These are phyloP conservation scores for Andrena camellia DNA, from an alignment of 2,888 invertebrate species.

Conservation along the genomic window DNA sequence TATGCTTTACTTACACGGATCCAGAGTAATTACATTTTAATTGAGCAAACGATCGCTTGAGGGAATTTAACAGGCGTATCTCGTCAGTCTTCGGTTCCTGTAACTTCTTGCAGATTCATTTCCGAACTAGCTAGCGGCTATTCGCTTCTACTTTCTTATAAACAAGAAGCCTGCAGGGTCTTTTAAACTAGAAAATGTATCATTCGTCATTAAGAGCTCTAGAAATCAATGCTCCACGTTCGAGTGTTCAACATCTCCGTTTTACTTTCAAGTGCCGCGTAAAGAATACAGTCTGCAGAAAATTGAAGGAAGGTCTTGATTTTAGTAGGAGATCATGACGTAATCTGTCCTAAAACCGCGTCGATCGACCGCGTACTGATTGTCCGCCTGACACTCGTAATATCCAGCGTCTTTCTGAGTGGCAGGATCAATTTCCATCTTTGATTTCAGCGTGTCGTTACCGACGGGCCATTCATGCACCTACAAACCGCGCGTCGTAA, in stretches of 20 bases:
- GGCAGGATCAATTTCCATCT: constrained; percentile 91
- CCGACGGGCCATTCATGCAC: constrained; percentile 90
- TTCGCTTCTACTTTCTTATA: not conserved
- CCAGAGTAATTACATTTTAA: constrained; percentile 4
- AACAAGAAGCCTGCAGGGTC: not conserved
- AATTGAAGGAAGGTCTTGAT: not conserved
- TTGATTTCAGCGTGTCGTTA: constrained; percentile 89
- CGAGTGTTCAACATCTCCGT: not conserved
- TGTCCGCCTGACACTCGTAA: constrained; percentile 91
- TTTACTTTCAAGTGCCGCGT: too few relatives aligned
- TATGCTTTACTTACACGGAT: not conserved
- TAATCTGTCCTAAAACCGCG: constrained; percentile 89
- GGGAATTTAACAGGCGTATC: not conserved
- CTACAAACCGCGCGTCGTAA: constrained; percentile 71
- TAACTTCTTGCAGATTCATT: not conserved
- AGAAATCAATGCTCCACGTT: not conserved
- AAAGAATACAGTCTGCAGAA: too few relatives aligned
- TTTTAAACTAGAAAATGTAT: not conserved
- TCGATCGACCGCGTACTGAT: constrained; percentile 89
- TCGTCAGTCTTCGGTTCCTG: not conserved
- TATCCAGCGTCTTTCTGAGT: constrained; percentile 91
- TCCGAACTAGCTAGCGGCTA: not conserved
- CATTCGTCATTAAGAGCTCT: not conserved
- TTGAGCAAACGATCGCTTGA: not conserved
- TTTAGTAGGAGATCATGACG: constrained; percentile 86